phyloP scores from a whole-genome alignment of 2,797 vertebrate genomes.

The Darevskia nairensis region DNA sequence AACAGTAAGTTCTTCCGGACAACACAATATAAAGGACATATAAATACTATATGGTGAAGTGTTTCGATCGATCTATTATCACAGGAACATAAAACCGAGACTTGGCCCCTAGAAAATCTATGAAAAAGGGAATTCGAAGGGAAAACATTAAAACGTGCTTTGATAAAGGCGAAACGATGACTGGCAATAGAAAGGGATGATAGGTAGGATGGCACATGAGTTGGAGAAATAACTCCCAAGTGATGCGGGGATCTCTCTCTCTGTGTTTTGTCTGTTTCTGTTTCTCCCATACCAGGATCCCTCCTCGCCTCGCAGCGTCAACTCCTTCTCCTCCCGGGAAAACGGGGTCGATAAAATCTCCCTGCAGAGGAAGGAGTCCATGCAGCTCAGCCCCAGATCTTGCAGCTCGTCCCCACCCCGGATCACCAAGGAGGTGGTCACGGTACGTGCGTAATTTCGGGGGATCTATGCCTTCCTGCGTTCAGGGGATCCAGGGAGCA shows the following conservation, averaged over 20 bases:
- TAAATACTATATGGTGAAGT: too few relatives aligned
- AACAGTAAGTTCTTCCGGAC: too few relatives aligned
- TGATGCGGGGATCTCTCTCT: background rate
- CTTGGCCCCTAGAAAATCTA: too few relatives aligned
- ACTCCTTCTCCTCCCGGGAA: conserved; percentile 89
- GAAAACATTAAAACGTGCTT: too few relatives aligned
- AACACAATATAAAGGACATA: too few relatives aligned
- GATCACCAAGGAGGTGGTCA: conserved; percentile 80
- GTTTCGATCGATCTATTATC: too few relatives aligned
- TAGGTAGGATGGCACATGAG: too few relatives aligned
- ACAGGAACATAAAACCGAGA: too few relatives aligned
- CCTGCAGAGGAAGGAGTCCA: conserved; percentile 80
- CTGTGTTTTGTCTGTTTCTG: background rate
- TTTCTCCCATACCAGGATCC: conserved; percentile 76
- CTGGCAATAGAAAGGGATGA: too few relatives aligned
- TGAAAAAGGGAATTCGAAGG: too few relatives aligned
- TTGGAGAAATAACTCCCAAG: too few relatives aligned
- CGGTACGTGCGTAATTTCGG: conserved; percentile 53
- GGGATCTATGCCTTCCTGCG: background rate
- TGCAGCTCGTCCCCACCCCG: conserved; percentile 87
- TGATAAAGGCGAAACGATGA: too few relatives aligned
- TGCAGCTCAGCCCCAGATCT: conserved; percentile 85
- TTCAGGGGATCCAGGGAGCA: background rate
- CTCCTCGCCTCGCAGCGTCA: conserved; percentile 86
- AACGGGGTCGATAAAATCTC: conserved; percentile 87